A percentile compares a stretch with the other conserved stretches of the same genome.
phyloP scores from a whole-genome alignment of 2,113 vertebrate species.

The Menura novaehollandiae region DNA sequence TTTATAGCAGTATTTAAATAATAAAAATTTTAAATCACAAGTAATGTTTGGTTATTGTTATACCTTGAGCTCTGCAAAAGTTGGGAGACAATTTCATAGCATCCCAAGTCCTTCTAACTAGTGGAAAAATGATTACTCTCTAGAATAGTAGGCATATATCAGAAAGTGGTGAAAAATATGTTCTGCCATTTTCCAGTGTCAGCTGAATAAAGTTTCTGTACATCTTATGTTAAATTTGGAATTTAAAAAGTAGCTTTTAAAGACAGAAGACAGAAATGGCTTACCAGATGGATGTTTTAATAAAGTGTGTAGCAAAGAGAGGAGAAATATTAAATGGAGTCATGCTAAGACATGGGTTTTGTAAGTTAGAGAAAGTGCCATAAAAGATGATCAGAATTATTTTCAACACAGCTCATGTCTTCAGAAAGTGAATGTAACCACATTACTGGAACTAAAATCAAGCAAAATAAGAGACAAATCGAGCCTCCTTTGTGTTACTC shows the following conservation, averaged over 20 bases:
- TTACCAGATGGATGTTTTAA: constrained; percentile 5
- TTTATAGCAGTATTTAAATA: background rate
- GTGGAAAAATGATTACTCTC: background rate
- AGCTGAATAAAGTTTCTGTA: background rate
- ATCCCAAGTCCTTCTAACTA: background rate
- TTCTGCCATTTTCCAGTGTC: background rate
- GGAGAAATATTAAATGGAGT: background rate
- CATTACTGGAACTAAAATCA: background rate
- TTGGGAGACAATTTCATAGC: background rate
- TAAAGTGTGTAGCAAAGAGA: background rate
- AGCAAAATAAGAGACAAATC: background rate
- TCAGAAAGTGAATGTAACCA: background rate
- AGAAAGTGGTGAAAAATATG: background rate
- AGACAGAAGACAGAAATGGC: background rate
- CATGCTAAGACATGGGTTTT: background rate
- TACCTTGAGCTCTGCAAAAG: background rate
- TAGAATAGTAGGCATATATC: background rate
- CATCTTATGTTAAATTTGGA: background rate
- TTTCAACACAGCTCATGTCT: background rate
- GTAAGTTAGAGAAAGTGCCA: background rate
- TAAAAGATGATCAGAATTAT: background rate
- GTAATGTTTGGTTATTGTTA: background rate
- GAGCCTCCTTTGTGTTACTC: background rate
- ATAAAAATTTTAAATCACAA: background rate
- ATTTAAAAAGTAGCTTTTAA: background rate